phyloP scores from a whole-genome alignment of 1,140 invertebrate species.

The Propsilocerus akamusi region DNA sequence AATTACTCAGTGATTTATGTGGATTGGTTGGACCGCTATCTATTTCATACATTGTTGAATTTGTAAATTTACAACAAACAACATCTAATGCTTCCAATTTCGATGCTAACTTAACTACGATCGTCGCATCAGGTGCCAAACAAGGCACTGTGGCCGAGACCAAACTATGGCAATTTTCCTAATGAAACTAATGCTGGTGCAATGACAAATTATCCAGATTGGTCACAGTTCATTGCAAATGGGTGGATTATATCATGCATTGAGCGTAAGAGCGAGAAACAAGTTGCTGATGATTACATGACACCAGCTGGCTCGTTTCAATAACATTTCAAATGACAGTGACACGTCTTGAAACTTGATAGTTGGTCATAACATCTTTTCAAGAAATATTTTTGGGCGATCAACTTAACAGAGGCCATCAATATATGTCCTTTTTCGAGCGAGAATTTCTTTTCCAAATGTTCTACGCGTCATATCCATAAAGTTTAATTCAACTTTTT shows the following conservation, averaged over 20 bases:
- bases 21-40: slow-evolving; percentile 59
- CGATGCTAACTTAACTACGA: background rate
- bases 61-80: slow-evolving; percentile 25
- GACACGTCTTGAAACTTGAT: too few relatives aligned
- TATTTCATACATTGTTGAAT: slow-evolving; percentile 51
- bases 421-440: too few relatives aligned
- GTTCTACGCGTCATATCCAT: too few relatives aligned
- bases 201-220: slow-evolving; percentile 25
- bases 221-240: slow-evolving; percentile 46
- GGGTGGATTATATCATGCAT: slow-evolving; percentile 58
- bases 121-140: slow-evolving; percentile 5
- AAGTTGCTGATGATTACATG: too few relatives aligned
- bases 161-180: slow-evolving; percentile 10
- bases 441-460: too few relatives aligned
- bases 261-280: too few relatives aligned
- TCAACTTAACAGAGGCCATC: too few relatives aligned
- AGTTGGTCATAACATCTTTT: too few relatives aligned
- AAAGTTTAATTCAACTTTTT: too few relatives aligned
- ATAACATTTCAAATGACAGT: too few relatives aligned
- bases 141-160: slow-evolving; percentile 4
- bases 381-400: too few relatives aligned
- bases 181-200: slow-evolving; percentile 10
- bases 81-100: background rate
- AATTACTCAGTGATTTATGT: slow-evolving; percentile 56
- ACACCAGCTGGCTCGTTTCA: too few relatives aligned